Evolutionary conservation across 2,888 invertebrate genomes (phyloP), one percentile per base, ranked within the genome.

Genomic region (Cabera pusaria): DNA sequence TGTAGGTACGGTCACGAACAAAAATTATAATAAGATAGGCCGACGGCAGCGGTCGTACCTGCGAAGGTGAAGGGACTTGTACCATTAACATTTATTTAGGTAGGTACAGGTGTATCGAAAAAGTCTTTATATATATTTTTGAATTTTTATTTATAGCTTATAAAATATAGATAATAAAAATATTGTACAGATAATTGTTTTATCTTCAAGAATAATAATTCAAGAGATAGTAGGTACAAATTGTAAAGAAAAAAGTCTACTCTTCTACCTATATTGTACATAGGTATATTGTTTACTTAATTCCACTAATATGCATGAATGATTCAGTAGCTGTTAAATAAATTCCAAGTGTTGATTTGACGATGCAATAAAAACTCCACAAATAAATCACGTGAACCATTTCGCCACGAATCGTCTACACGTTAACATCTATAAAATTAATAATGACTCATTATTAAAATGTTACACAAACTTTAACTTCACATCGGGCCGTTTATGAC

Each of bases 81-180:
- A 35, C 54, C 52, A 51, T 56, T 55, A 53, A 56, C 52, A 53
- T 57, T 52, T 49, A 58, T 56, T 49, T 39, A 28, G 31, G 32
- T 24, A 26, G 38, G 61, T 64, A 66, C 67, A 57, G 49, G 59
- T 52, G 31, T 35, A 28, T 31, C 44, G 47, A 41, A 49, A 54
- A 49, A 27, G 31, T 21, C 26, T 33, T 18, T 1, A 18, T 5
- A 20, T 6, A 19, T n/a, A 3, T 22, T 28, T 3, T 14, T 14
- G 14, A 14, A 14, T 4, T 14, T 4, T 14, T 14, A 3, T 14
- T 2, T 14, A n/a, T n/a, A n/a, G n/a, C n/a, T n/a, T n/a, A n/a
- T n/a, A n/a, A n/a, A n/a, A n/a, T n/a, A n/a, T n/a, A n/a, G n/a
- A n/a, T n/a, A n/a, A n/a, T n/a, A n/a, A n/a, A n/a, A n/a, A n/a